Base-by-base conservation (phyloP, 2,113 vertebrate genomes). In the Notarius quadriscutis region DNA sequence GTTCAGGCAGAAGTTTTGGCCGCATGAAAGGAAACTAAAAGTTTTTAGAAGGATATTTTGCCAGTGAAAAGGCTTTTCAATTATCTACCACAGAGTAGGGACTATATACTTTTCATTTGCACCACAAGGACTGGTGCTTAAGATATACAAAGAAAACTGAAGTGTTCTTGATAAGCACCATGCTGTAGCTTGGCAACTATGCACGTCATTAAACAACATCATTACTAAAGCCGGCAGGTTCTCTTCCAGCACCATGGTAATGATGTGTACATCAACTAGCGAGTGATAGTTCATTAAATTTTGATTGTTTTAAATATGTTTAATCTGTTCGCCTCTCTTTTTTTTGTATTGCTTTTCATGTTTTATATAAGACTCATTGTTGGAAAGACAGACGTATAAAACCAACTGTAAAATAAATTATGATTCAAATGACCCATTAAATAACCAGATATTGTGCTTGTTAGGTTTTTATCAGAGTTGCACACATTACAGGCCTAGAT, bases 101-200 rank as follows among this genome's bases (percentile, higher is more conserved):
- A 78, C 25, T 84, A 50, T 65, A 27, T 57, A 12, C 17, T 50
- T 57, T 72, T 57, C 50, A 72, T 17, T 84, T 72, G 14, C 78
- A 86, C 69, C 30, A 48, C 25, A 22, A 72, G 30, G 41, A 50
- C 15, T 74, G 60, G 10, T 81, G 72, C 34, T 27, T 81, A 83
- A 83, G 30, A 58, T 81, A 12, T 12, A 81, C 7, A 2, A 30
- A 81, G 15, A 22, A 34, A 81, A 48, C 41, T 60, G 9, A 30
- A 81, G 41, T 62, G 79, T 41, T 81, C 55, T 81, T 81, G 57
- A 60, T 81, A 22, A 60, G 55, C 79, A 60, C 79, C 18, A 60
- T 10, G 17, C 78, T 58, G 78, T 80, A 80, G n/a, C 78, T 60
- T 41, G 30, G 79, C 55, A 60, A 30, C 77, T 60, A 60, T 60